Conservation (phyloP, 2,888 invertebrate genomes). For the Maniola hyperantus region DNA sequence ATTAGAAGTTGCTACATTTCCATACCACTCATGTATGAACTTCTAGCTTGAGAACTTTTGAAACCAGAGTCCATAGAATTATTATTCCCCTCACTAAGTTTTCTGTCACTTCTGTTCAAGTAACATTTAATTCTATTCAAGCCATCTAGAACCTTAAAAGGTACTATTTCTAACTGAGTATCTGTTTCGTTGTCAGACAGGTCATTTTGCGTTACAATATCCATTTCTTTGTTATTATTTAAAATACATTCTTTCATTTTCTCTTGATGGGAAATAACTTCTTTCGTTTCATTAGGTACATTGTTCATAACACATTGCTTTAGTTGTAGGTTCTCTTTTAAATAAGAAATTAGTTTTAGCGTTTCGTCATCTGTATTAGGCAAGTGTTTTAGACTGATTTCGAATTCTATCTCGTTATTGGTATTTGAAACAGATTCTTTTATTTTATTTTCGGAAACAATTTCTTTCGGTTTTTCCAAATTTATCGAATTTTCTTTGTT, state of each 20-base stretch:
- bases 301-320: neutral
- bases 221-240: neutral
- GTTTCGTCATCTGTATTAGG: neutral
- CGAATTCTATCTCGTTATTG: neutral
- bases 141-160: slow-evolving; percentile 70
- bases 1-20: slow-evolving; percentile 5
- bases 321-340: neutral
- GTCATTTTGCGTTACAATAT: slow-evolving; percentile 24
- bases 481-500: neutral
- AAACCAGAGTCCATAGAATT: slow-evolving; percentile 58
- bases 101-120: slow-evolving; percentile 49
- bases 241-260: neutral
- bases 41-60: slow-evolving; percentile 55
- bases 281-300: neutral
- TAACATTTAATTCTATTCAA: slow-evolving; percentile 59
- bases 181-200: slow-evolving; percentile 40
- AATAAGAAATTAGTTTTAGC: neutral
- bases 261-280: neutral
- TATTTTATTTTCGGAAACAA: neutral
- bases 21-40: slow-evolving; percentile 48
- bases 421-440: neutral
- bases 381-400: neutral
- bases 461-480: neutral
- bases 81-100: slow-evolving; percentile 34
- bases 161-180: slow-evolving; percentile 50